These are phyloP conservation scores for Parazoanthus darwini DNA, from an alignment of 92 coral and sea anemone species.

Conservation along the genomic window DNA sequence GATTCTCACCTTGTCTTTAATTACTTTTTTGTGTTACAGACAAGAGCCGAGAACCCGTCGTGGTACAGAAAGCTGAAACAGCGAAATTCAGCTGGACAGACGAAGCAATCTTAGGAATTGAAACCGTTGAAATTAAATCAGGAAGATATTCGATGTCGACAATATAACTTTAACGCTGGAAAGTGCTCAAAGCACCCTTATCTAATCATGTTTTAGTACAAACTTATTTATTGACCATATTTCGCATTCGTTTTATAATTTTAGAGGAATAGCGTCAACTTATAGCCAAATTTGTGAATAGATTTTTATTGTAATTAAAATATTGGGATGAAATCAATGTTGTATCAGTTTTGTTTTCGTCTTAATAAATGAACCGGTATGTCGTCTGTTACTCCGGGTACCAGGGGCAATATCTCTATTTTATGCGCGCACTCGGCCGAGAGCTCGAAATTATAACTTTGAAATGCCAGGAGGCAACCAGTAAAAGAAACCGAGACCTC, in stretches of 20 bases:
- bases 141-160: neutral
- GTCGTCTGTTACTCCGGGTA: too few species aligned
- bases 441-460: too few species aligned
- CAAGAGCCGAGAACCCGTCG: constrained; percentile 79
- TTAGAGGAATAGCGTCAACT: neutral
- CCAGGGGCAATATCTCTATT: too few species aligned
- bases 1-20: neutral
- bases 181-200: neutral
- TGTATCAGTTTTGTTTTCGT: too few species aligned
- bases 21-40: constrained; percentile 49
- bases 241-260: neutral
- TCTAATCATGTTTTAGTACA: neutral
- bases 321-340: neutral
- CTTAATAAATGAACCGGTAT: too few species aligned
- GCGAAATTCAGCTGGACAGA: constrained; percentile 43
- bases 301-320: neutral
- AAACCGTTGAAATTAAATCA: neutral
- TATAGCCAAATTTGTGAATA: neutral
- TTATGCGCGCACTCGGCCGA: too few species aligned
- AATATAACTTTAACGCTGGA: neutral
- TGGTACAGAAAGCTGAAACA: constrained; percentile 89
- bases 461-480: too few species aligned
- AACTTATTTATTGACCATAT: neutral
- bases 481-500: too few species aligned
- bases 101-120: neutral